Evolutionary conservation across 2,888 invertebrate genomes (phyloP), one percentile per base, ranked within the genome.

Genomic region (Aproaerema taeniolella): DNA sequence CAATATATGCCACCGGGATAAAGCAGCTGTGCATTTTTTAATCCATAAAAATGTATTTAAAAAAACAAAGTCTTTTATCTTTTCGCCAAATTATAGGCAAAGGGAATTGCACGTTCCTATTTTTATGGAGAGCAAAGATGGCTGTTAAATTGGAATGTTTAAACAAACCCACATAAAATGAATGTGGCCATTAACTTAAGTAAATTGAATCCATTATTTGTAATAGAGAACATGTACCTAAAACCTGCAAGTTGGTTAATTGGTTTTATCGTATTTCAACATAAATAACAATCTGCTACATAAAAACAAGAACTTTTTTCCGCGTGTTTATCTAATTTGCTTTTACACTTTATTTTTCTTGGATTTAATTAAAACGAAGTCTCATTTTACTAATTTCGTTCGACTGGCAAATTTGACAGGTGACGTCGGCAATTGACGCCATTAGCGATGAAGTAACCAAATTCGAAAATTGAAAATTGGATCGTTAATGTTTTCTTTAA

Each of bases 401-500:
- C 25, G 33, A 12, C 13, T n/a, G 13, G 2, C 9, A 12, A 10
- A 24, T 16, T 11, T 3, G 24, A 12, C 24, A 20, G 25, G 20
- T 33, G 33, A 25, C 24, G 17, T 9, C 15, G 25, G 25, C 25
- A 16, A 7, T 14, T 16, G 35, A 28, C 26, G 26, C 26, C 26
- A 26, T 9, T 9, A 9, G 26, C n/a, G 6, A 9, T 2, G 8
- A n/a, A 26, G 3, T 3, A 26, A 26, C 5, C 5, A 35, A 28
- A 35, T 35, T 35, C 28, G 8, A 35, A 35, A 35, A 16, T 35
- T 14, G 15, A 13, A 31, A 48, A 34, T 50, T 50, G 47, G 20
- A 47, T 47, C 43, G 41, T 55, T 63, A 61, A 66, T 60, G 56
- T 46, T 48, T 53, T 57, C 51, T 54, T 50, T 64, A 68, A 72